Percentiles rank a stretch among this genome's conserved stretches.
Conservation (phyloP, 92 coral and sea anemone species). For the Porites cylindrica region DNA sequence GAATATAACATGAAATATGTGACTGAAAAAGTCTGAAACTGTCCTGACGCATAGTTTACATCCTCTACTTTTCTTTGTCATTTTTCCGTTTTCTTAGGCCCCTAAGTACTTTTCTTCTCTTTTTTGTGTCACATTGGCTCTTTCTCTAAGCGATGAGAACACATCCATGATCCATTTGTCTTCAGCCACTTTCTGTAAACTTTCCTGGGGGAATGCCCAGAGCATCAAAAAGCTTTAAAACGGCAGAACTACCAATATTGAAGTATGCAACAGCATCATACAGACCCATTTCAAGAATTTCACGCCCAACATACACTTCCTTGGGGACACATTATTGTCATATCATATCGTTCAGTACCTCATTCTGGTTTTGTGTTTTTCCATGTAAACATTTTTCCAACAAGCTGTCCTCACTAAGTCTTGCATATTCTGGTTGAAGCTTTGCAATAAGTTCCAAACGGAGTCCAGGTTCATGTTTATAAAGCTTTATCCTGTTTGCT, state of each 20-base stretch:
- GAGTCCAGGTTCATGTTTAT: background rate
- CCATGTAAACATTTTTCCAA: conserved; percentile 27
- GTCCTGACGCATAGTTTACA: conserved; percentile 55
- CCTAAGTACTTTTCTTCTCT: conserved; percentile 65
- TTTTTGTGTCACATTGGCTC: conserved; percentile 32
- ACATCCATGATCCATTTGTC: conserved; percentile 41
- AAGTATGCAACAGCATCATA: conserved; percentile 39
- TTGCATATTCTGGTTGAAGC: conserved; percentile 54
- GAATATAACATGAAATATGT: background rate
- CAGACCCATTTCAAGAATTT: background rate
- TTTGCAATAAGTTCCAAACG: background rate
- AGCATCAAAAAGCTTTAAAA: conserved; percentile 57
- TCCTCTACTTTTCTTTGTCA: conserved; percentile 36
- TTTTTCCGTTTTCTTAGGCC: conserved; percentile 57
- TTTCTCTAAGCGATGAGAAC: conserved; percentile 55
- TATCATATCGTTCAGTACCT: background rate
- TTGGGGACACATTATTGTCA: background rate
- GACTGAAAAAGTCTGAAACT: conserved; percentile 42
- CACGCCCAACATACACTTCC: background rate
- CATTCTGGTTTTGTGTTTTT: background rate
- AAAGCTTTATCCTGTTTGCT: background rate
- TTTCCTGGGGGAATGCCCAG: conserved; percentile 64
- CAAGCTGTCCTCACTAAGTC: conserved; percentile 63
- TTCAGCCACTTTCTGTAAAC: conserved; percentile 67
- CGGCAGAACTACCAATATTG: conserved; percentile 57